Evolutionary conservation across 2,888 invertebrate genomes (phyloP), one percentile per base, ranked within the genome.

Genomic region (Apocheima hispidaria): DNA sequence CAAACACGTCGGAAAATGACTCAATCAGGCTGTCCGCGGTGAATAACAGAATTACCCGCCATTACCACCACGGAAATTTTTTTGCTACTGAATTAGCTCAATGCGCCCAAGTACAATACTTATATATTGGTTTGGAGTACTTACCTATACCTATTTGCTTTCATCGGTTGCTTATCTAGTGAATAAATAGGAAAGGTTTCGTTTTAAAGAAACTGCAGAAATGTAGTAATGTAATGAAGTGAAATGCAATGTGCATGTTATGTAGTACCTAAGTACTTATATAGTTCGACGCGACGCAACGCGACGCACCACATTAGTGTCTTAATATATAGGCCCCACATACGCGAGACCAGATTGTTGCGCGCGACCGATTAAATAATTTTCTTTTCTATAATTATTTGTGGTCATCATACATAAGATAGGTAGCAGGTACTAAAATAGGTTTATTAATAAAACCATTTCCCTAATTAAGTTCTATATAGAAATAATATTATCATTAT

Each of bases 1-100:
- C 60, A 60, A 63, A 60, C 55, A 44, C 38, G 33, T 33, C 38
- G 35, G 40, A 58, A 50, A 54, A 66, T 55, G 46, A 52, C 57
- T 55, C 62, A 63, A 66, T 66, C 56, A 60, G 46, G 16, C 49
- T 46, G 46, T n/a, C 30, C 38, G 46, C 40, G 30, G 46, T 26
- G 58, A 38, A 52, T 59, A 46, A 58, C 38, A 18, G 52, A 53
- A 46, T 50, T 46, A 44, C 41, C n/a, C 44, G 20, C 12, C n/a
- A 35, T 14, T 35, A 26, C 35, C 23, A 23, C n/a, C n/a, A n/a
- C n/a, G n/a, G n/a, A n/a, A n/a, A n/a, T 30, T 40, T 33, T 30
- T 38, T 49, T 38, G 14, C 12, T 30, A 30, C 14, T n/a, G 18
- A 16, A 40, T 51, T 51, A 28, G 26, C 16, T 51, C 4, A 2